A percentile compares a stretch with the other conserved stretches of the same genome.
Evolutionary conservation across 2,113 vertebrate genomes (phyloP).

Genomic region (Electrona antarctica): DNA sequence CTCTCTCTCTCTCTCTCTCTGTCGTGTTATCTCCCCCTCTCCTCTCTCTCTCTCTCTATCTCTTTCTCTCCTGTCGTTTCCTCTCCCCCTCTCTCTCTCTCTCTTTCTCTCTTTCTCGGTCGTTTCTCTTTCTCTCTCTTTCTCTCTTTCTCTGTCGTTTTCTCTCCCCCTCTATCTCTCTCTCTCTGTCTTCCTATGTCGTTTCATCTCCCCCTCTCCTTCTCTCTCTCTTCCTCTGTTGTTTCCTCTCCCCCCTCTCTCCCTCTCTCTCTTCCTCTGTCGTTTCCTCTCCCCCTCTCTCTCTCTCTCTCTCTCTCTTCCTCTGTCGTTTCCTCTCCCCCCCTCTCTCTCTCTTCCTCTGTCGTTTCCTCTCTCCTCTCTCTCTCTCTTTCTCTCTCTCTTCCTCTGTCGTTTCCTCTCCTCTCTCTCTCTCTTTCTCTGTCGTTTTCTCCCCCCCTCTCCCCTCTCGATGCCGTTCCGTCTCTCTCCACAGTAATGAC

Average conservation of each 20-base stretch:
- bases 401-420: slow-evolving; percentile 4
- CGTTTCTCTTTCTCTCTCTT: neutral
- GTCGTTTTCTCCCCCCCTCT: slow-evolving; percentile 20
- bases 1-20: neutral
- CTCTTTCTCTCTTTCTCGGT: neutral
- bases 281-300: too few relatives aligned
- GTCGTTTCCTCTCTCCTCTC: slow-evolving; percentile 20
- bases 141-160: slow-evolving; percentile 32
- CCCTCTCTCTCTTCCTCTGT: neutral
- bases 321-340: neutral
- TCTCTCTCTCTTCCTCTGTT: neutral
- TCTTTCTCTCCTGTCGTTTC: slow-evolving; percentile 16
- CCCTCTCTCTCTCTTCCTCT: slow-evolving; percentile 4
- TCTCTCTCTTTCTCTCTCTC: slow-evolving; percentile 8
- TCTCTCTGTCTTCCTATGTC: too few relatives aligned
- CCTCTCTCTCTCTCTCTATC: too few relatives aligned
- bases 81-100: slow-evolving; percentile 28
- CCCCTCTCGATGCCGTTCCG: slow-evolving; percentile 17
- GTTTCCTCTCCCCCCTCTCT: neutral
- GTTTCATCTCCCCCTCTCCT: too few relatives aligned
- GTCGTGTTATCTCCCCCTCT: too few relatives aligned
- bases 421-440: slow-evolving; percentile 7
- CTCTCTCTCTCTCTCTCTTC: neutral
- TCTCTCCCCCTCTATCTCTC: neutral
- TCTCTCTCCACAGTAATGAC: slow-evolving; percentile 61